phyloP scores from a whole-genome alignment of 2,797 vertebrate genomes.

The Lacerta viridis region DNA sequence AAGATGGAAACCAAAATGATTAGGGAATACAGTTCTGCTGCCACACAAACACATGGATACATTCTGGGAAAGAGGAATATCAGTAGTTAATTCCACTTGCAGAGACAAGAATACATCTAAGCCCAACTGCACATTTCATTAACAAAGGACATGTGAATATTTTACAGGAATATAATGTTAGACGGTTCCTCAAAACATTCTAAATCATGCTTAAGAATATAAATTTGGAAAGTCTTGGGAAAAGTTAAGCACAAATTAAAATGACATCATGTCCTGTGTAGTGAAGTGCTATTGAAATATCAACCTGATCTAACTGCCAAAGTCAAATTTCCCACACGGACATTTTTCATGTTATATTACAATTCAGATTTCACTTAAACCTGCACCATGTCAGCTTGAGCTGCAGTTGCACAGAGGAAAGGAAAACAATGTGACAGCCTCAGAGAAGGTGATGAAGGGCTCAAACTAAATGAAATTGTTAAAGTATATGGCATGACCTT shows the following conservation, averaged over 20 bases:
- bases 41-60: background rate
- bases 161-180: constrained; percentile 25
- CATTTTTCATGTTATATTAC: constrained; percentile 65
- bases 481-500: constrained; percentile 71
- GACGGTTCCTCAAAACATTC: constrained; percentile 41
- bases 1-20: background rate
- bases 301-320: constrained; percentile 58
- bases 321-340: constrained; percentile 57
- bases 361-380: constrained; percentile 70
- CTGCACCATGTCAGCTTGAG: constrained; percentile 48
- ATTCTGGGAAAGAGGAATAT: constrained; percentile 20
- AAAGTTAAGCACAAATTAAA: constrained; percentile 71
- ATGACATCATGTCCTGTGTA: constrained; percentile 55
- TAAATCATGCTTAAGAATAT: constrained; percentile 8
- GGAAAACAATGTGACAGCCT: constrained; percentile 70
- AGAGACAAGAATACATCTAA: background rate
- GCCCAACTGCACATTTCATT: constrained; percentile 29
- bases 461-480: constrained; percentile 65
- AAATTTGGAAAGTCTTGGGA: constrained; percentile 55
- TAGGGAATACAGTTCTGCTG: background rate
- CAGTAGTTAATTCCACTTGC: background rate
- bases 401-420: constrained; percentile 56
- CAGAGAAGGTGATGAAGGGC: constrained; percentile 56
- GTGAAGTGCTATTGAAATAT: constrained; percentile 59
- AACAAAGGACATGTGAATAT: background rate